Evolutionary conservation across 2,888 invertebrate genomes (phyloP).

Genomic region (Leptarthrus brevirostris): DNA sequence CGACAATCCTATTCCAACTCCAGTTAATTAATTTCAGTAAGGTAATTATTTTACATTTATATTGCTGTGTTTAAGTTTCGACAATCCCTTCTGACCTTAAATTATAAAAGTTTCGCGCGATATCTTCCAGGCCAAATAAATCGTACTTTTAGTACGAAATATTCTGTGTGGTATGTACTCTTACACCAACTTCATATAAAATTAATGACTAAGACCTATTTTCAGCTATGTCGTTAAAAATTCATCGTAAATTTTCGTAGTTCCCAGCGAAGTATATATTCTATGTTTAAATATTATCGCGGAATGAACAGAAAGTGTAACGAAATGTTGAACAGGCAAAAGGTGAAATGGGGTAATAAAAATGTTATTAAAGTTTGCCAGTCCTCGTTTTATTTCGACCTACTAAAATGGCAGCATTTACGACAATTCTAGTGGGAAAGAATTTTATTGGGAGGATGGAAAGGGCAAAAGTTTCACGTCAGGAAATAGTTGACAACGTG

Average conservation of each 20-base stretch:
- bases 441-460: conserved; percentile 10
- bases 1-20: no score
- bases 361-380: conserved; percentile 36
- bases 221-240: neutral
- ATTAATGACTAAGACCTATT: neutral
- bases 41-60: no score
- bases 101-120: no score
- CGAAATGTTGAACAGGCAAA: conserved; percentile 8
- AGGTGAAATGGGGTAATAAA: conserved; percentile 34
- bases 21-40: no score
- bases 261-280: neutral
- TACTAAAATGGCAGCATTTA: neutral
- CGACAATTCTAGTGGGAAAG: conserved; percentile 2
- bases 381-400: neutral
- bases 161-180: no score
- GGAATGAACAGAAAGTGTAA: conserved; percentile 9
- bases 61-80: no score
- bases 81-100: no score
- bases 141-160: no score
- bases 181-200: neutral
- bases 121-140: no score
- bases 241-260: neutral
- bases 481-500: conserved; percentile 23
- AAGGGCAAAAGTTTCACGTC: conserved; percentile 10
- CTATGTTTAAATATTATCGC: conserved; percentile 29